Base-by-base conservation (phyloP, 2,888 invertebrate species). In the Arrhopalites spinosus region DNA sequence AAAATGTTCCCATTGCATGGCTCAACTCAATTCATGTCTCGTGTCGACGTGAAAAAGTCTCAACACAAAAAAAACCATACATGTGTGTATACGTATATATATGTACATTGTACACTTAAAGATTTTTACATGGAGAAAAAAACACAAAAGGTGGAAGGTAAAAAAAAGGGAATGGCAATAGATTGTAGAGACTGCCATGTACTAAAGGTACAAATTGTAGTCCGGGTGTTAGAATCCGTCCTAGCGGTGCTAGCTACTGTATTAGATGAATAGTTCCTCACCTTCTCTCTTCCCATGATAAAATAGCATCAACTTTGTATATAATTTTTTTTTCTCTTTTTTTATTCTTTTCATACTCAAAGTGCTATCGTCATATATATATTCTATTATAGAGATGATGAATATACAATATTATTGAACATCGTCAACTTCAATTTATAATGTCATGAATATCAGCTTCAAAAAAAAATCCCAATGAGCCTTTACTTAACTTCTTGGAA, bases 1-100 rank as follows among this genome's bases (percentile, higher is more conserved):
- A 63, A 73, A 73, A 73, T 73, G 73, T 66, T 66, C 56, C 25
- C 56, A 67, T 73, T 73, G 73, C 73, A 73, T 73, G 73, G 73
- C 56, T 73, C 66, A 43, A 23, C 73, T 73, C 73, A 27, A 67
- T 73, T 73, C 67, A 36, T 20, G 23, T 53, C 53, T 71, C 71
- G 36, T n/a, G 45, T 61, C 56, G 59, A 29, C 59, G 25, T 36
- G 56, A 53, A 36, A 43, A 43, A 63, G 63, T n/a, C 27, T 13
- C 23, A 20, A 20, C 36, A 30, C 67, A 67, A n/a, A 47, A n/a
- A n/a, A n/a, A n/a, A n/a, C n/a, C 53, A 50, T 29, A 69, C 50
- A 50, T 53, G 53, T 53, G 53, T 53, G 53, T 53, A 17, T n/a
- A 53, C 11, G 53, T 53, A 23, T 23, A 23, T 59, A 25, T 59